Evolutionary conservation across 2,888 invertebrate species (phyloP), one percentile per base, ranked within the genome.

Genomic region (Himalopsyche kuldschensis): DNA sequence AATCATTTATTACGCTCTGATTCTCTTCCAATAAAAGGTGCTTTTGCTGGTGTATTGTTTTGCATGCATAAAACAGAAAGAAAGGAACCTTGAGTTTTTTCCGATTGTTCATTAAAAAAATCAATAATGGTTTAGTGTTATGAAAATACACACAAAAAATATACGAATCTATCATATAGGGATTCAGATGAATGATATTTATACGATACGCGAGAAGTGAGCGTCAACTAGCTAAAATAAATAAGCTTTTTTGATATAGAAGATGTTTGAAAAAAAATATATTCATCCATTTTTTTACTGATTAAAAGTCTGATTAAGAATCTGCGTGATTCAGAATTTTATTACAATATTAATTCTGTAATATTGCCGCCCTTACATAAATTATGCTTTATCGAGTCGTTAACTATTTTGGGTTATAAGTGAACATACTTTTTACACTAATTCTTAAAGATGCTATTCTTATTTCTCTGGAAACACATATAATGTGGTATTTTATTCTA

Each of bases 401-500:
- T n/a, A n/a, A n/a, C n/a, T n/a, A n/a, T n/a, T n/a, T n/a, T n/a
- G n/a, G 6, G 10, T 35, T 35, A 3, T 35, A 35, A 8, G 5
- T 5, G 35, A 8, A 8, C 35, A 10, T 35, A n/a, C n/a, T n/a
- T n/a, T n/a, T n/a, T n/a, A n/a, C n/a, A n/a, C 6, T 1, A 35
- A 35, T 35, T 35, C 35, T 35, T 6, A 35, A 35, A 5, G 35
- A 35, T 6, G 5, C 1, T 8, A 10, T 63, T 24, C 8, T 5
- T 5, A 63, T 17, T 17, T 20, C 15, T 63, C 4, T 5, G 8
- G 6, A 63, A 17, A 1, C 27, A 63, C 10, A 11, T 1, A 11
- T 4, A 6, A 63, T 63, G 4, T 63, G 4, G 3, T 35, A 11
- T 20, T 8, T 20, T 3, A 31, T 31, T 81, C 90, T 90, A 86